Percentiles rank a stretch among this genome's conserved stretches.
Conservation (phyloP, 1,140 invertebrate species). For the Metopolophium dirhodum region DNA sequence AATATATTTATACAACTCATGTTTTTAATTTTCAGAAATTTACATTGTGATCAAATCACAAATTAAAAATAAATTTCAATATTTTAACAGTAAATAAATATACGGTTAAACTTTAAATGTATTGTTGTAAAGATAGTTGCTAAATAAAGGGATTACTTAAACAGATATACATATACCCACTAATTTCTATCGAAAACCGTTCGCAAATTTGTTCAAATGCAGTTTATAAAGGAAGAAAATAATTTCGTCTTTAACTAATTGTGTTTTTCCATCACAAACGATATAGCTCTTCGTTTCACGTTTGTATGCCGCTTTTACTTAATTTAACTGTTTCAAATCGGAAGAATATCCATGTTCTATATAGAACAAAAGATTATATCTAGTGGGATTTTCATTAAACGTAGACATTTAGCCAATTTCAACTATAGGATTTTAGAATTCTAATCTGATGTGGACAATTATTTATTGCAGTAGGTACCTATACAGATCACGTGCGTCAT, state of each 20-base stretch:
- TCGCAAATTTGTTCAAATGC: background rate
- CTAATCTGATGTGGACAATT: background rate
- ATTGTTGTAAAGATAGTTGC: background rate
- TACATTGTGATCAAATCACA: too few relatives aligned
- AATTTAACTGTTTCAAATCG: background rate
- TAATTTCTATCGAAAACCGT: background rate
- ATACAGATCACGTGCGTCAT: background rate
- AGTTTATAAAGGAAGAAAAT: background rate
- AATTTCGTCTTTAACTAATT: background rate
- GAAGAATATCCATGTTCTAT: background rate
- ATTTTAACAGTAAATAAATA: background rate
- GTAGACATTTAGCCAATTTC: background rate
- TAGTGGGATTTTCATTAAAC: background rate
- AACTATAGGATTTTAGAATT: background rate
- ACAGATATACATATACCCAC: background rate
- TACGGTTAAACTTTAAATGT: background rate
- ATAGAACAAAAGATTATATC: background rate
- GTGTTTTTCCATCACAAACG: background rate
- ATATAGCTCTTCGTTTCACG: background rate
- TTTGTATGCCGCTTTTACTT: background rate
- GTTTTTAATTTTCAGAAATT: background rate
- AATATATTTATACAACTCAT: background rate
- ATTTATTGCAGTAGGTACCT: background rate
- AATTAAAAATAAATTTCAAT: background rate
- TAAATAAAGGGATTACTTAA: background rate